Base-by-base conservation (phyloP, 2,797 vertebrate species). In the Rhinichthys osculus region DNA sequence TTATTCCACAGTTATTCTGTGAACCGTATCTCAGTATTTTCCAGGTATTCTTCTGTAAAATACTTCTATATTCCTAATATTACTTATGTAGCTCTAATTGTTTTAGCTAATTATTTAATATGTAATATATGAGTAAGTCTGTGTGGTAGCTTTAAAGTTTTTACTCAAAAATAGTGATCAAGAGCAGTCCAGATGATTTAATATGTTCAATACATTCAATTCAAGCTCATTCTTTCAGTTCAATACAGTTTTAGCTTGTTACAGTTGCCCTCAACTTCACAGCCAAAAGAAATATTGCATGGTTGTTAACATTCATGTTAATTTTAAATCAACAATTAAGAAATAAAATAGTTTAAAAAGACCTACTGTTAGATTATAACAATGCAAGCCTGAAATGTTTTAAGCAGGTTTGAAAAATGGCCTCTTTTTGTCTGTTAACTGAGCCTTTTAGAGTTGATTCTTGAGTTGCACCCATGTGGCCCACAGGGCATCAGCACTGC, bases 371-470 rank as follows among this genome's bases (percentile, higher is more conserved):
- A 1, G 16, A 50, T 50, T 50, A 50, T 50, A 16, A 16, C 47
- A 50, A 50, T 50, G 3, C 64, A 33, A 33, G 16, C 14, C 16
- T 66, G 7, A 33, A 1, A 17, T 33, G 0, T 3, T 66, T 17
- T 30, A 50, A 57, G 23, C 33, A 70, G 23, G 40, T 66, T 50
- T 33, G 27, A 67, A 33, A 80, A 52, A 77, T 77, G 23, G 19
- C 50, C 23, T 78, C 23, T 40, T n/a, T 78, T 40, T 21, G 38
- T 7, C 27, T 47, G 42, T 83, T 73, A 73, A 62, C 70, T 7
- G 81, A 66, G 64, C 64, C 47, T 82, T 62, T 73, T 19, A 82
- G 38, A 23, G n/a, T 33, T 84, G 21, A 69, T 78, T 52, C 9
- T 66, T 38, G 21, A n/a, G 13, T 83, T 77, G 27, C 1, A 16